Evolutionary conservation across 2,113 vertebrate species (phyloP).

Genomic region (Acinonyx jubatus): DNA sequence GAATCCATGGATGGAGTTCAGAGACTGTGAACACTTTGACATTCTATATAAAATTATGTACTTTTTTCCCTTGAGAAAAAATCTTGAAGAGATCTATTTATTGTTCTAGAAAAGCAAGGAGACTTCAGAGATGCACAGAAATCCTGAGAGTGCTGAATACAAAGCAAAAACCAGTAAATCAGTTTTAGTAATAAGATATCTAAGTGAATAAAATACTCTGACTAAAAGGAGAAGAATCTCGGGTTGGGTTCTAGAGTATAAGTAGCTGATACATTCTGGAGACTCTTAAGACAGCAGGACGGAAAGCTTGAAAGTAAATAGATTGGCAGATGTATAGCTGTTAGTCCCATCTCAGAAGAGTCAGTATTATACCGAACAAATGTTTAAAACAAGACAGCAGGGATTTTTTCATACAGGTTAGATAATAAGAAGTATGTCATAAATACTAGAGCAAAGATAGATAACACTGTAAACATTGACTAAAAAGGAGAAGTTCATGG

Average conservation of each 20-base stretch:
- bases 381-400: neutral
- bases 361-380: neutral
- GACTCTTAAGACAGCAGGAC: neutral
- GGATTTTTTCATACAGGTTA: neutral
- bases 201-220: neutral
- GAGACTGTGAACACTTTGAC: neutral
- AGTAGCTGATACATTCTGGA: neutral
- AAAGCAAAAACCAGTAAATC: neutral
- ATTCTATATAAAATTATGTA: neutral
- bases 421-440: neutral
- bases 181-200: neutral
- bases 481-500: neutral
- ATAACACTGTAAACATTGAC: neutral
- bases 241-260: neutral
- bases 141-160: neutral
- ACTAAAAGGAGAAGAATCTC: neutral
- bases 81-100: neutral
- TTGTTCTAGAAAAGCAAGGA: neutral
- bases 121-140: neutral
- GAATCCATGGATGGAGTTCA: neutral
- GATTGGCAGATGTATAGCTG: neutral
- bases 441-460: neutral
- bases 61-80: neutral
- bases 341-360: neutral
- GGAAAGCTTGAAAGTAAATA: neutral